Percentiles rank a stretch among this genome's conserved stretches.
Evolutionary conservation across 2,888 invertebrate genomes (phyloP).

Genomic region (Spodoptera exigua): DNA sequence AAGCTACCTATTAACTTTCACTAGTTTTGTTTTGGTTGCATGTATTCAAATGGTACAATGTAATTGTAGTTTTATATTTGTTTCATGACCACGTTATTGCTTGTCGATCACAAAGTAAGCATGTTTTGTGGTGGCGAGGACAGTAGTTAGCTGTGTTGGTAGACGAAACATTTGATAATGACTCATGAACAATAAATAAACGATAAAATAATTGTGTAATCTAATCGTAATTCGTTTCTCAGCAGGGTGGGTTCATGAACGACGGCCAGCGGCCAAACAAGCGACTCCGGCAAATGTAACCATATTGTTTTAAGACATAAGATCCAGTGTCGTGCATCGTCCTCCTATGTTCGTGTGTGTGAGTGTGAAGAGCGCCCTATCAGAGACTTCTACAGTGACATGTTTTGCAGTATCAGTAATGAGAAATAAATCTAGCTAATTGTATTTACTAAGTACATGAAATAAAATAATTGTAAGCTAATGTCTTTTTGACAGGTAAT

Average conservation of each 20-base stretch:
- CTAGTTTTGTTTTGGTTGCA: slow-evolving; percentile 44
- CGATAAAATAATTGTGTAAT: not conserved
- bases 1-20: slow-evolving; percentile 21
- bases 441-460: slow-evolving; percentile 89
- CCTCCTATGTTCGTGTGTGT: slow-evolving; percentile 82
- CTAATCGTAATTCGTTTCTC: slow-evolving; percentile 49
- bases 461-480: slow-evolving; percentile 84
- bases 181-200: not conserved
- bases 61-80: not conserved
- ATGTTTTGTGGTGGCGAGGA: slow-evolving; percentile 1
- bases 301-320: slow-evolving; percentile 57
- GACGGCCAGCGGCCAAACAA: slow-evolving; percentile 88
- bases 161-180: not conserved
- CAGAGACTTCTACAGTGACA: slow-evolving; percentile 82
- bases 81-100: not conserved
- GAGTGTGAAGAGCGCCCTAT: slow-evolving; percentile 72
- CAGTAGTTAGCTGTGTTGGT: not conserved
- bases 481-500: slow-evolving; percentile 88
- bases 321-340: slow-evolving; percentile 72
- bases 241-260: slow-evolving; percentile 85
- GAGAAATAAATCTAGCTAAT: slow-evolving; percentile 84
- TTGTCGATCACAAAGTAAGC: not conserved
- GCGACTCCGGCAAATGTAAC: slow-evolving; percentile 84
- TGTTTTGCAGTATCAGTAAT: slow-evolving; percentile 64
- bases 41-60: slow-evolving; percentile 48